phyloP scores from a whole-genome alignment of 2,797 vertebrate genomes.

The Centropyge bicolor region DNA sequence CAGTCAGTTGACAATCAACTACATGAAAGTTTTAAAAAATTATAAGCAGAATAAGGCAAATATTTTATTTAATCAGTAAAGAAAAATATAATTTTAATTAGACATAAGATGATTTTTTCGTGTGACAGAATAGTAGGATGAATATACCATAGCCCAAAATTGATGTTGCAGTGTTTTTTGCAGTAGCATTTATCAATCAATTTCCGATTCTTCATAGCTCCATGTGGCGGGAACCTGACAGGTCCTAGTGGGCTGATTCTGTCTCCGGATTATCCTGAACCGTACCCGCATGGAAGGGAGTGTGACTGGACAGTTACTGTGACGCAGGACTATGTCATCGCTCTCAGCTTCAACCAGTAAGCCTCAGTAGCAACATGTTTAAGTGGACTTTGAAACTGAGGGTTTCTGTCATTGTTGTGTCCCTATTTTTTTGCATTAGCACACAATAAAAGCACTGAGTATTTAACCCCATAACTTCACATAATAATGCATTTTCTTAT shows the following conservation, averaged over 20 bases:
- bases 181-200: not conserved
- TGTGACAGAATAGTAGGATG: not conserved
- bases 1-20: not conserved
- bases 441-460: not conserved
- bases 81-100: not conserved
- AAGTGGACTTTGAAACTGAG: not conserved
- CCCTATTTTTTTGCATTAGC: not conserved
- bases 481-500: too few species aligned
- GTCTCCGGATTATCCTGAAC: constrained; percentile 96
- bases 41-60: not conserved
- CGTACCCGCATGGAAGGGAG: constrained; percentile 95
- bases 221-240: constrained; percentile 94
- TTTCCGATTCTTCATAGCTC: constrained; percentile 84
- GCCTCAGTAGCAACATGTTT: constrained; percentile 44
- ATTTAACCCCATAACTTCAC: too few species aligned
- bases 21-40: not conserved
- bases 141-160: not conserved
- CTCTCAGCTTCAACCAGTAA: constrained; percentile 94
- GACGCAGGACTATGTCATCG: constrained; percentile 94
- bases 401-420: not conserved
- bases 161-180: not conserved
- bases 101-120: not conserved
- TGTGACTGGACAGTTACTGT: constrained; percentile 97
- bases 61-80: not conserved
- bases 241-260: constrained; percentile 95